These are phyloP conservation scores for Glossophaga mutica DNA, from an alignment of 2,797 vertebrate genomes.

Conservation along the genomic window DNA sequence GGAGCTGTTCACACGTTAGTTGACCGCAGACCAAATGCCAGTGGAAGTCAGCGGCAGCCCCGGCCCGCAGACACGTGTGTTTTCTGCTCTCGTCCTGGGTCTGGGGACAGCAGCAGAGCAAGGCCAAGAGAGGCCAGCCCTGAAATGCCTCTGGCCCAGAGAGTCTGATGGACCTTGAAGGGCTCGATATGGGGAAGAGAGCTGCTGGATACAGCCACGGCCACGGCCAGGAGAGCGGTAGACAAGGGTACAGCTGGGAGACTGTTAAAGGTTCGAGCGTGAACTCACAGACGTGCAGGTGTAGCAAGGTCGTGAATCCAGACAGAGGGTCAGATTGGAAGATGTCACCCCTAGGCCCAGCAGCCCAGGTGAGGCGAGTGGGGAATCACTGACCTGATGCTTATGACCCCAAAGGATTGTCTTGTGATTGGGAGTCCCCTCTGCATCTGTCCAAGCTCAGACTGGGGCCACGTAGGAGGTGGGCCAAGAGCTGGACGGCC, in stretches of 20 bases:
- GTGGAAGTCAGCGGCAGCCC: neutral
- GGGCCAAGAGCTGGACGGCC: neutral
- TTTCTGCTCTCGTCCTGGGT: neutral
- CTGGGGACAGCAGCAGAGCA: neutral
- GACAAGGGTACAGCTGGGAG: neutral
- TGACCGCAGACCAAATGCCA: neutral
- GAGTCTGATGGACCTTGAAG: neutral
- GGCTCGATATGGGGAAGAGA: neutral
- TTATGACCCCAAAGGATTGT: neutral
- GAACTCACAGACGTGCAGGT: neutral
- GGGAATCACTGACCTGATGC: neutral
- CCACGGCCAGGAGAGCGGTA: neutral
- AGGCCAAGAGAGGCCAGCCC: neutral
- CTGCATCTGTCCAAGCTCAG: neutral
- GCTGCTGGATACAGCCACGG: neutral
- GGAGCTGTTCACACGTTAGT: neutral
- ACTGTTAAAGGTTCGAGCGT: neutral
- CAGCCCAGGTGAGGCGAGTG: neutral
- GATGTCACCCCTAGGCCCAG: neutral
- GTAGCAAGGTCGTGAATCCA: neutral
- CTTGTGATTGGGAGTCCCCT: neutral
- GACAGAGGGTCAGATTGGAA: neutral
- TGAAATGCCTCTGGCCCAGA: neutral
- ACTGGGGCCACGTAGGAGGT: neutral
- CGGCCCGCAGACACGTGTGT: accelerated